These are phyloP conservation scores for Acipenser transmontanus DNA, from an alignment of 2,797 vertebrate genomes.

Conservation along the genomic window DNA sequence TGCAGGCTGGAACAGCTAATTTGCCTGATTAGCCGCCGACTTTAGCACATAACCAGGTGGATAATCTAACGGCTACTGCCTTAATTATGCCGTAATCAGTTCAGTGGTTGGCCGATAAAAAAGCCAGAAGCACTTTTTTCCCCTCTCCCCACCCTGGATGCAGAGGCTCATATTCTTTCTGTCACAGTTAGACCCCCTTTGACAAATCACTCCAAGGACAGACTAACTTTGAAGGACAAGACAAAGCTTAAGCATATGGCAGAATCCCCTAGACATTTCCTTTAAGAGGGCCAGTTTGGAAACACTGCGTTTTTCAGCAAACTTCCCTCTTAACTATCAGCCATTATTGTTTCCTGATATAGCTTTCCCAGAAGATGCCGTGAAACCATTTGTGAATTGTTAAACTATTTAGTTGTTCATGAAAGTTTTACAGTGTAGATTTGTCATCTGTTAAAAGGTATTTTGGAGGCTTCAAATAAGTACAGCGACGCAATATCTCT, in stretches of 20 bases:
- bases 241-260: slow-evolving; percentile 96
- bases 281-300: slow-evolving; percentile 33
- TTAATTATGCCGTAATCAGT: slow-evolving; percentile 99
- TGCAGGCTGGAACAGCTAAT: slow-evolving; percentile 75
- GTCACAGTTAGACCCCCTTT: slow-evolving; percentile 71
- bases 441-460: slow-evolving; percentile 20
- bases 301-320: slow-evolving; percentile 22
- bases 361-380: slow-evolving; percentile 25
- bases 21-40: slow-evolving; percentile 86
- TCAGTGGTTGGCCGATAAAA: slow-evolving; percentile 79
- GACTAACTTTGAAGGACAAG: slow-evolving; percentile 96
- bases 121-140: slow-evolving; percentile 49
- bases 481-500: no score
- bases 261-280: slow-evolving; percentile 77
- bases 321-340: slow-evolving; percentile 29
- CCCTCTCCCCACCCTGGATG: slow-evolving; percentile 33
- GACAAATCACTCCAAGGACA: slow-evolving; percentile 95
- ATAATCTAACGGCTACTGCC: slow-evolving; percentile 94
- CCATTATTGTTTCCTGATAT: slow-evolving; percentile 25
- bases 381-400: slow-evolving; percentile 20
- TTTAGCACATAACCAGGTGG: slow-evolving; percentile 97
- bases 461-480: slow-evolving; percentile 1
- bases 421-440: slow-evolving; percentile 13
- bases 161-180: slow-evolving; percentile 49
- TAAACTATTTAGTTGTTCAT: slow-evolving; percentile 20